phyloP scores from a whole-genome alignment of 2,113 vertebrate species.

The Dascyllus trimaculatus region DNA sequence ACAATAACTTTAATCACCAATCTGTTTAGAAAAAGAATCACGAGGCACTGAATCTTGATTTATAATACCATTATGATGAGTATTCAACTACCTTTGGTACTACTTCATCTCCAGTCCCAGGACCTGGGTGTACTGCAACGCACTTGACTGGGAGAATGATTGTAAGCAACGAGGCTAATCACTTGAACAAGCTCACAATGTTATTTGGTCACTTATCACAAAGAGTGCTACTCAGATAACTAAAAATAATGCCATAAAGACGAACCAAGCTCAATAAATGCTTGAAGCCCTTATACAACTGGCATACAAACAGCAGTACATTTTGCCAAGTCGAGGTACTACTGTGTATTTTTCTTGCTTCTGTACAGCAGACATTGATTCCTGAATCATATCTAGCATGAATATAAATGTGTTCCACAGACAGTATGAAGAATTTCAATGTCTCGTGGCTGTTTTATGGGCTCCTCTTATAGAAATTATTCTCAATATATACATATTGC shows the following conservation, averaged over 20 bases:
- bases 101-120: slow-evolving; percentile 28
- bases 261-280: slow-evolving; percentile 2
- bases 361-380: background rate
- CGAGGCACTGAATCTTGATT: slow-evolving; percentile 15
- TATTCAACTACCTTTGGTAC: slow-evolving; percentile 17
- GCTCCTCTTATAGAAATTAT: background rate
- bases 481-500: too few relatives aligned
- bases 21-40: slow-evolving; percentile 8
- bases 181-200: slow-evolving; percentile 38
- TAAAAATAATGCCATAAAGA: slow-evolving; percentile 26
- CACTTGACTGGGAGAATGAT: slow-evolving; percentile 24
- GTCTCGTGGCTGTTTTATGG: background rate
- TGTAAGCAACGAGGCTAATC: slow-evolving; percentile 32
- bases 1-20: slow-evolving; percentile 26
- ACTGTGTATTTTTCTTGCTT: background rate
- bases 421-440: background rate
- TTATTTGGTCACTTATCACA: slow-evolving; percentile 21
- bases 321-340: background rate
- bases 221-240: background rate
- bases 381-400: background rate
- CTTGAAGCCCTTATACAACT: background rate
- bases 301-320: background rate
- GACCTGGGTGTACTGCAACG: background rate
- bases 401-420: too few relatives aligned
- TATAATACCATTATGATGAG: slow-evolving; percentile 5